Evolutionary conservation across 2,797 vertebrate genomes (phyloP), one percentile per base, ranked within the genome.

Genomic region (Fistularia tabacaria): DNA sequence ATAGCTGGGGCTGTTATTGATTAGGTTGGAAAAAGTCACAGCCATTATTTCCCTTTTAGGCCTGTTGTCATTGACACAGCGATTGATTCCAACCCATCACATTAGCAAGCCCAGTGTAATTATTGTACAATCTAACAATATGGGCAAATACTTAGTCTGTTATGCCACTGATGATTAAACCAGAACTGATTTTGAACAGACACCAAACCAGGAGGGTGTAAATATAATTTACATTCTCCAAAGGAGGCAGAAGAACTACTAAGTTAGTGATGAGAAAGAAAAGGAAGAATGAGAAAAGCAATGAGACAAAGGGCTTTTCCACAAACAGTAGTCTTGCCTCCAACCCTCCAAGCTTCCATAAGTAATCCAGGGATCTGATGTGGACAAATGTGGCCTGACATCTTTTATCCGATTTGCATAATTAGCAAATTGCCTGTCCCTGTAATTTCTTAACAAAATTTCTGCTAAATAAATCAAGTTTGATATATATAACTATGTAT

Each of bases 71-170:
- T 91, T 90, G 87, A 90, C 86, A 85, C 61, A 74, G 79, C 91
- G 88, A 92, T 91, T 90, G 90, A 92, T 92, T 91, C 89, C 89
- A 87, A 81, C 73, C 78, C 77, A 91, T 88, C 89, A 89, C 91
- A 91, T 92, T 91, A 91, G 87, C 86, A 60, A 69, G 73, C 80
- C 86, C 90, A 90, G 91, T 91, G 88, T 83, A 89, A 91, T 92
- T 89, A 89, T 89, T 90, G 91, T 87, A 84, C 88, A 88, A 90
- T 91, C 89, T 91, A 89, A 90, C 80, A 83, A 89, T 87, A 88
- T 83, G 71, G 78, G 76, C 84, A 85, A 80, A 81, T 80, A 81
- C 76, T 80, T 80, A 87, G 77, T 78, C 73, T 81, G 81, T 82
- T 49, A 71, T 91, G 90, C 89, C 90, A 89, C 82, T 90, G 91